phyloP scores from a whole-genome alignment of 2,113 vertebrate species.

The Protobothrops flavoviridis region DNA sequence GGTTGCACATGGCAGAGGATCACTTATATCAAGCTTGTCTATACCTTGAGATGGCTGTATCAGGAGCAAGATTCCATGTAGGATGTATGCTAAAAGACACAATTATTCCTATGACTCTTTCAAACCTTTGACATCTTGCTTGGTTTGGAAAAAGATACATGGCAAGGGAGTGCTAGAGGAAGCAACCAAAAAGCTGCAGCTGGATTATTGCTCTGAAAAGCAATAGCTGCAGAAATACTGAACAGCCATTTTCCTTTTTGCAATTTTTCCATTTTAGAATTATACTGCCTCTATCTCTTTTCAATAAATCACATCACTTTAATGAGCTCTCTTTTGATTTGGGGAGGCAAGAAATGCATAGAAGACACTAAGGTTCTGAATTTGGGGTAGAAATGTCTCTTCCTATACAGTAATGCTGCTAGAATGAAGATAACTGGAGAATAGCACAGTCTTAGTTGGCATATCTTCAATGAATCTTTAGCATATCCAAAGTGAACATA shows the following conservation, averaged over 20 bases:
- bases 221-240: constrained; percentile 9
- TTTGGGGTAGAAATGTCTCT: neutral
- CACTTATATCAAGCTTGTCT: neutral
- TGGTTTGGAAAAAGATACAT: neutral
- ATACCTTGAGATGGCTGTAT: neutral
- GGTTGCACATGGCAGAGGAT: constrained; percentile 3
- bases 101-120: neutral
- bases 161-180: neutral
- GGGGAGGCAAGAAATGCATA: neutral
- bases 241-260: constrained; percentile 71
- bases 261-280: constrained; percentile 30
- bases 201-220: constrained; percentile 13
- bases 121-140: neutral
- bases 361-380: neutral
- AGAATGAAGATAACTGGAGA: neutral
- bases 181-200: neutral
- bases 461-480: neutral
- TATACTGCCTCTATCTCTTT: neutral
- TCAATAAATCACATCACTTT: neutral
- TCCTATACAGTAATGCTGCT: neutral
- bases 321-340: neutral
- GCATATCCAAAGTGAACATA: neutral
- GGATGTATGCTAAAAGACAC: neutral
- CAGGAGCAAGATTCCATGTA: neutral
- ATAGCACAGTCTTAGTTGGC: neutral